phyloP scores from a whole-genome alignment of 2,113 vertebrate genomes.

The Tragelaphus buxtoni region DNA sequence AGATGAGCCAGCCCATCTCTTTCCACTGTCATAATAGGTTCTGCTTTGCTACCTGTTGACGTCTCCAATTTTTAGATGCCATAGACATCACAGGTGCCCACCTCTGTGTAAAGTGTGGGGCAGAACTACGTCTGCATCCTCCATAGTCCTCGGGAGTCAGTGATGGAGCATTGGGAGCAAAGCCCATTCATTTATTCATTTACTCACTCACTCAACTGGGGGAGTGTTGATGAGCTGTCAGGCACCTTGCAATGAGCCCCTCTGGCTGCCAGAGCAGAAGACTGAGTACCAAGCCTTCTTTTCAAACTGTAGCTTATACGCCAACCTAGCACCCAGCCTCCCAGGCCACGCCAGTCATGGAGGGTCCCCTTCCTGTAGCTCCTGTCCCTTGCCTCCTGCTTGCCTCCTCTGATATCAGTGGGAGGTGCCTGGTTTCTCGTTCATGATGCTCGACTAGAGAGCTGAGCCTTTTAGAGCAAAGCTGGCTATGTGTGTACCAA shows the following conservation, averaged over 20 bases:
- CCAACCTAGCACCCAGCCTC: neutral
- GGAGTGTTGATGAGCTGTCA: no score
- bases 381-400: neutral
- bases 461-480: neutral
- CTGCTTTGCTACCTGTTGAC: neutral
- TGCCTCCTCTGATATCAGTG: neutral
- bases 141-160: neutral
- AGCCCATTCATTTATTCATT: no score
- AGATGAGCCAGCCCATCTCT: no score
- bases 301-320: neutral
- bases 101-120: neutral
- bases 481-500: neutral
- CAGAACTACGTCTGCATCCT: neutral
- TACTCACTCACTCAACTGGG: neutral
- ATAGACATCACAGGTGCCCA: neutral
- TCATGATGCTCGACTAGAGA: neutral
- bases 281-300: neutral
- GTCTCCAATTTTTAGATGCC: neutral
- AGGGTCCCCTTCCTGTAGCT: neutral
- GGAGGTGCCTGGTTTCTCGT: neutral
- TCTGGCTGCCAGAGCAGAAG: neutral
- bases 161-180: rapidly evolving
- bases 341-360: rapidly evolving
- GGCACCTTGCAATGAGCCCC: rapidly evolving
- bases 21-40: rapidly evolving